Evolutionary conservation across 2,113 vertebrate genomes (phyloP).

Genomic region (Morone saxatilis): DNA sequence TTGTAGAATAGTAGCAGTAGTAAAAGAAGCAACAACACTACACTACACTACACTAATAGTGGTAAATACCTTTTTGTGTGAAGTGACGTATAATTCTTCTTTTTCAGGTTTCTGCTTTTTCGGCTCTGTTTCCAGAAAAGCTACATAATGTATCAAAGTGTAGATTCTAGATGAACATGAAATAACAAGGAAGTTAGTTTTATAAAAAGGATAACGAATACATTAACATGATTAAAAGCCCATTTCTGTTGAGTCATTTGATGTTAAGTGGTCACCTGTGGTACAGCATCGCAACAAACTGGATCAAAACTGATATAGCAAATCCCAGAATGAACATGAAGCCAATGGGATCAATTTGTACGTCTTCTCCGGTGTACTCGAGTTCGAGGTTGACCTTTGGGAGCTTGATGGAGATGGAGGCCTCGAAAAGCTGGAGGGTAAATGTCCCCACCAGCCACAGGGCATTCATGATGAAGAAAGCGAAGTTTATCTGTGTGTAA

Average conservation of each 20-base stretch:
- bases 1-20: neutral
- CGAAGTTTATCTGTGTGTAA: constrained; percentile 70
- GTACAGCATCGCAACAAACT: constrained; percentile 74
- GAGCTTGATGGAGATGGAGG: constrained; percentile 41
- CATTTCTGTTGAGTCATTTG: neutral
- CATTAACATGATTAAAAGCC: neutral
- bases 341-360: constrained; percentile 57
- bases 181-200: neutral
- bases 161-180: constrained; percentile 54
- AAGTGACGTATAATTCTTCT: neutral
- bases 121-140: constrained; percentile 69
- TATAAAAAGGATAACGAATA: too few species aligned
- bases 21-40: neutral
- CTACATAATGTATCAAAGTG: constrained; percentile 75
- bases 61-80: constrained; percentile 49
- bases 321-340: constrained; percentile 78
- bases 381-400: constrained; percentile 44
- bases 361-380: accelerated
- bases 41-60: neutral
- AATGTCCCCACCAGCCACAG: constrained; percentile 82
- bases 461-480: constrained; percentile 77
- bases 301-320: constrained; percentile 32
- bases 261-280: constrained; percentile 69
- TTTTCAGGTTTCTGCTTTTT: neutral
- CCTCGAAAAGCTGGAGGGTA: constrained; percentile 65